Evolutionary conservation across 2,797 vertebrate species (phyloP), one percentile per base, ranked within the genome.

Genomic region (Thaleichthys pacificus): DNA sequence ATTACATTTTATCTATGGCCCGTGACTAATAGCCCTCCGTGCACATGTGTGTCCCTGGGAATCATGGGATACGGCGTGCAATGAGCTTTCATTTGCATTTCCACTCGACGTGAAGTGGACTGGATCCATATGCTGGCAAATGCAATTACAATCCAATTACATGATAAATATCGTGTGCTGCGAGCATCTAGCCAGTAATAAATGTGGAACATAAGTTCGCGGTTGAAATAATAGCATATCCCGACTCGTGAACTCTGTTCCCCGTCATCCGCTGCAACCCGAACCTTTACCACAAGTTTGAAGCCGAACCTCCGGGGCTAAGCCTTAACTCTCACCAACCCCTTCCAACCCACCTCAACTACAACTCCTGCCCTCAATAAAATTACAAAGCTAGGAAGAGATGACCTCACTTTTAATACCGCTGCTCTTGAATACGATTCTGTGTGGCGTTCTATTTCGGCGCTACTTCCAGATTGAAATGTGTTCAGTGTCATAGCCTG

Each of bases 91-190:
- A 88, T 81, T 84, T 78, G 57, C 82, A 66, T 85, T 85, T 79
- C 81, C 75, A 74, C 62, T 73, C 71, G 38, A 80, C 80, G 81
- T 86, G 67, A 86, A 88, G 87, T 86, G 83, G 87, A 74, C 70
- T 66, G 77, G 70, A 85, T 79, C 77, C 77, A 77, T 91, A 90
- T 87, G 80, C 77, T 82, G 17, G 79, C 74, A 86, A 90, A 87
- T 82, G 84, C 87, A 93, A 91, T 93, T 91, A 90, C 87, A 83
- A 85, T 87, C 80, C 85, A 88, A 90, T 92, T 89, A 91, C 89
- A 89, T 82, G 88, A 92, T 90, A 87, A 92, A 89, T 87, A 84
- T 84, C 75, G 84, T 86, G 85, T 88, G 87, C 75, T 80, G 86
- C 73, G 17, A 72, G 81, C 83, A 79, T 88, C 81, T 74, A 76